Conservation (phyloP, 2,113 vertebrate genomes). For the Aldabrachelys gigantea region DNA sequence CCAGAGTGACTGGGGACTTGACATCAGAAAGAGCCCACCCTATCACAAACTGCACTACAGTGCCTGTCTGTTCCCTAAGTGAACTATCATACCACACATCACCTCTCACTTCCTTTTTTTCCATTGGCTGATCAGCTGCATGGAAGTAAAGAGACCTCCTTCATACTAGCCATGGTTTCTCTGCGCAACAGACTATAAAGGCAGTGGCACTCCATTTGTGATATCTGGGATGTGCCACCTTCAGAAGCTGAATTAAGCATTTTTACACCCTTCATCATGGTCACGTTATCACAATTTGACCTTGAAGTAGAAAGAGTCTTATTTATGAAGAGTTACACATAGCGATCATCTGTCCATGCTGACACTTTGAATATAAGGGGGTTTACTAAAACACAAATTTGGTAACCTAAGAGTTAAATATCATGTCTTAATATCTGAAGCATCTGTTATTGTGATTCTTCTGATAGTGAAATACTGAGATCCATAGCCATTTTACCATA, state of each 20-base stretch:
- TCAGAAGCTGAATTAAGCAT: neutral
- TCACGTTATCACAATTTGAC: neutral
- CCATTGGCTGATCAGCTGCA: neutral
- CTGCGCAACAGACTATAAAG: neutral
- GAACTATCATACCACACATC: neutral
- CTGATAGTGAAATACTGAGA: neutral
- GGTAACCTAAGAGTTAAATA: neutral
- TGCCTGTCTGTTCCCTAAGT: neutral
- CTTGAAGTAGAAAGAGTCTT: neutral
- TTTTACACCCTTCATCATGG: neutral
- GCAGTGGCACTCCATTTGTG: accelerated
- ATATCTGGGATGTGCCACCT: neutral
- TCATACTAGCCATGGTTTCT: neutral
- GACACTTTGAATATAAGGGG: neutral
- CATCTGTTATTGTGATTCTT: neutral
- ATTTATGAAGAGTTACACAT: neutral
- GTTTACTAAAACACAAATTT: neutral
- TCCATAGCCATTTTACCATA: neutral
- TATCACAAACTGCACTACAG: neutral
- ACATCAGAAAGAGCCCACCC: accelerated
- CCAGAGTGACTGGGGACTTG: no score
- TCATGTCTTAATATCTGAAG: neutral
- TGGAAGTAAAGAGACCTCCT: neutral
- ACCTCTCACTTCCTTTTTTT: neutral
- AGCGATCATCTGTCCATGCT: neutral